Base-by-base conservation (phyloP, 2,888 invertebrate species). In the Pachycephus smyrnensis region DNA sequence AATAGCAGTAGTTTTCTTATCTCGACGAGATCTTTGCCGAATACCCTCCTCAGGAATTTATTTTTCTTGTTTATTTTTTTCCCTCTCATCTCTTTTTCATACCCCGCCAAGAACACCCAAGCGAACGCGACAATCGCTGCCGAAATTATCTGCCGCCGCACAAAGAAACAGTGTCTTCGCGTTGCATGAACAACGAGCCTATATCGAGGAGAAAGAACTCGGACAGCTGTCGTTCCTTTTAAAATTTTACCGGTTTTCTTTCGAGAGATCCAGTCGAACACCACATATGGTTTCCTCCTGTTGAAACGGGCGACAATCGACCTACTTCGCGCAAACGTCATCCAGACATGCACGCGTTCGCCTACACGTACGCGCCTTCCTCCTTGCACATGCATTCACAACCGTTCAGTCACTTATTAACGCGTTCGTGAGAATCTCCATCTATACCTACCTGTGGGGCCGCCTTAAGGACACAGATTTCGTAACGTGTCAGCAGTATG, bases 261-360 rank as follows among this genome's bases (percentile, higher is more conserved):
- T 73, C 40, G 74, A 69, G 69, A 40, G 77, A 68, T 71, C 32
- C 71, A 71, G 71, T 15, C 31, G 71, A 71, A 71, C 81, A 78
- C 80, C 71, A 82, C 84, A 84, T 83, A 84, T 84, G 84, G 80
- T 82, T 82, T 68, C 69, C 80, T 84, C 82, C 84, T 84, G 83
- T 55, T 23, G 23, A 82, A 82, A 82, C 82, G 69, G 77, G 69
- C 79, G 75, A 79, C 79, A 76, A 79, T 76, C 84, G 84, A 84
- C 81, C 84, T 81, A 84, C 84, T 84, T 84, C 84, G 77, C 78
- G 74, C 37, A n/a, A 68, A n/a, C 33, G 71, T 55, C 55, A 23
- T 55, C 2, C 15, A 71, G 32, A 33, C 31, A 11, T 31, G 12
- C 31, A 71, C 31, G 31, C 71, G 30, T 11, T 12, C 33, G 71